Evolutionary conservation across 2,888 invertebrate genomes (phyloP).

Genomic region (Eupithecia dodoneata): DNA sequence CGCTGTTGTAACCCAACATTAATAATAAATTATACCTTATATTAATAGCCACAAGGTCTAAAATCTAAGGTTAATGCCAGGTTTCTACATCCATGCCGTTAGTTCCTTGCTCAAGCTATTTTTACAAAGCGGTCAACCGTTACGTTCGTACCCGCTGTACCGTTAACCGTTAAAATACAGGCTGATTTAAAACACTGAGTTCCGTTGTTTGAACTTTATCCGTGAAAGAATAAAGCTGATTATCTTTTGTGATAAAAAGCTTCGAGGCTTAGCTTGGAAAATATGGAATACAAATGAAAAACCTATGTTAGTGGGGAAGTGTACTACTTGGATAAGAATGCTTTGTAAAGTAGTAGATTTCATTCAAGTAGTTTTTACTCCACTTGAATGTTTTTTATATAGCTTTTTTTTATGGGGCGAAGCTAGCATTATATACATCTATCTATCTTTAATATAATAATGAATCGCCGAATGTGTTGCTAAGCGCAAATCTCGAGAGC

Average conservation of each 20-base stretch:
- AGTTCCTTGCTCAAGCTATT: neutral
- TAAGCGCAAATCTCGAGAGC: too few relatives aligned
- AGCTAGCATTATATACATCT: too few relatives aligned
- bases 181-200: constrained; percentile 5
- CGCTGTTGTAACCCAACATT: neutral
- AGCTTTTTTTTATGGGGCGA: too few relatives aligned
- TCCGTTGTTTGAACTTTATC: constrained; percentile 5
- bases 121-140: constrained; percentile 4
- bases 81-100: neutral
- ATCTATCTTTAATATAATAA: too few relatives aligned
- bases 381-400: too few relatives aligned
- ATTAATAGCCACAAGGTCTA: neutral
- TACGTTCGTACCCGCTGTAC: constrained; percentile 2
- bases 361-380: too few relatives aligned
- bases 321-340: neutral
- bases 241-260: neutral
- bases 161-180: constrained; percentile 6
- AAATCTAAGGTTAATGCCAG: constrained; percentile 4
- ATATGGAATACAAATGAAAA: neutral
- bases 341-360: neutral
- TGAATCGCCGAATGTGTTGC: too few relatives aligned
- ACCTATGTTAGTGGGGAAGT: neutral
- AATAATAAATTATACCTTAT: neutral
- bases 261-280: neutral
- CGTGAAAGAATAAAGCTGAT: neutral